A percentile compares a stretch with the other conserved stretches of the same genome.
Evolutionary conservation across 2,888 invertebrate species (phyloP).

Genomic region (Lomographa bimaculata): DNA sequence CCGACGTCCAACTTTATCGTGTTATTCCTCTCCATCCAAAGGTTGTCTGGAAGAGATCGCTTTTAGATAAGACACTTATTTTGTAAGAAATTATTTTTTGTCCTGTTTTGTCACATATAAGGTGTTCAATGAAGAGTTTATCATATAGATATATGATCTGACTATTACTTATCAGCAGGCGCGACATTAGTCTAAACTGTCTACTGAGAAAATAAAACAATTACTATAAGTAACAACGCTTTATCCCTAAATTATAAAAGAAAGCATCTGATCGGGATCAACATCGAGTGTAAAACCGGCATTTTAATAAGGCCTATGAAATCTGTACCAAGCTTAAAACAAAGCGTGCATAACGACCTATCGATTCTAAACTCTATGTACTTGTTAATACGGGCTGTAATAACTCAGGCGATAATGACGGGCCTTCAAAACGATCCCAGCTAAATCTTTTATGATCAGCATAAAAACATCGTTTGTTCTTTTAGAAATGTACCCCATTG

Average conservation of each 20-base stretch:
- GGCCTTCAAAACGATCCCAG: conserved; percentile 46
- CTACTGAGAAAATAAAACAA: too few relatives aligned
- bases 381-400: conserved; percentile 40
- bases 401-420: conserved; percentile 49
- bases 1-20: too few relatives aligned
- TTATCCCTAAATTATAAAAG: conserved; percentile 18
- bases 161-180: too few relatives aligned
- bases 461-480: conserved; percentile 55
- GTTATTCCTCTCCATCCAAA: too few relatives aligned
- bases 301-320: conserved; percentile 40
- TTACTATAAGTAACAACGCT: too few relatives aligned
- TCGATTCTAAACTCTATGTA: conserved; percentile 44
- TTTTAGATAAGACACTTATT: too few relatives aligned
- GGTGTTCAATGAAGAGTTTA: too few relatives aligned
- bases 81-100: too few relatives aligned
- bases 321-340: conserved; percentile 37
- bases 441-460: conserved; percentile 58
- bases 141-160: too few relatives aligned
- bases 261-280: conserved; percentile 26
- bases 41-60: too few relatives aligned
- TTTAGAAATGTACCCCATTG: conserved; percentile 27
- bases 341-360: conserved; percentile 36
- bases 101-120: too few relatives aligned
- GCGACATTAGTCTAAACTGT: background rate
- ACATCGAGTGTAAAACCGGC: conserved; percentile 37